Evolutionary conservation across 2,888 invertebrate genomes (phyloP), one percentile per base, ranked within the genome.

Genomic region (Eurytoma californica): DNA sequence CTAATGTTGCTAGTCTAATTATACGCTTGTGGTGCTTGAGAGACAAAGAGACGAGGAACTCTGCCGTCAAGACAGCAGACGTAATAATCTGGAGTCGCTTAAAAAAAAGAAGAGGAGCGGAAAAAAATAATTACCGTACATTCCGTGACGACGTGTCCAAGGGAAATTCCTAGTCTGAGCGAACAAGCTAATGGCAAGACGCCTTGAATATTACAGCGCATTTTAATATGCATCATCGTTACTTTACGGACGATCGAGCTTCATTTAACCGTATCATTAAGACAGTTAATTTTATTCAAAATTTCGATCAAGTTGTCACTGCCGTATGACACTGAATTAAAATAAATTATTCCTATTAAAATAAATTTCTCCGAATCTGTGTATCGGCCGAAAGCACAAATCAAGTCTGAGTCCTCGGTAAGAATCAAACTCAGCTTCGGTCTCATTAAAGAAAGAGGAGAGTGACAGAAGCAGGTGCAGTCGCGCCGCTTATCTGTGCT

Each of bases 11-110:
- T n/a, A 53, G n/a, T n/a, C 53, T 53, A 53, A 53, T 53, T 53
- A 53, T n/a, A 53, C 53, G 16, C n/a, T 53, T 53, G n/a, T 4
- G 53, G 53, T 14, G 53, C 53, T n/a, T 49, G 18, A 66, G 24
- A 51, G 18, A 30, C 14, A n/a, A 14, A 51, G 51, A 39, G 13
- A 49, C 66, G 20, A 14, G 13, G 18, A 66, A 12, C 51, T 24
- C 18, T 18, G 14, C 51, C 16, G 24, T 51, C 70, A 9, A n/a
- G 24, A 24, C 70, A 24, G 60, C 28, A 20, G 61, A 72, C 55
- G 58, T 53, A 63, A 73, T 65, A 66, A 66, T 65, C 39, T 57
- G 20, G 24, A 57, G 20, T 18, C 24, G 16, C 57, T 51, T 47
- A 16, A 20, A n/a, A n/a, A 49, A 20, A 60, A 49, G 12, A 20